Evolutionary conservation across 2,888 invertebrate genomes (phyloP).

Genomic region (Diachrysia chrysitis): DNA sequence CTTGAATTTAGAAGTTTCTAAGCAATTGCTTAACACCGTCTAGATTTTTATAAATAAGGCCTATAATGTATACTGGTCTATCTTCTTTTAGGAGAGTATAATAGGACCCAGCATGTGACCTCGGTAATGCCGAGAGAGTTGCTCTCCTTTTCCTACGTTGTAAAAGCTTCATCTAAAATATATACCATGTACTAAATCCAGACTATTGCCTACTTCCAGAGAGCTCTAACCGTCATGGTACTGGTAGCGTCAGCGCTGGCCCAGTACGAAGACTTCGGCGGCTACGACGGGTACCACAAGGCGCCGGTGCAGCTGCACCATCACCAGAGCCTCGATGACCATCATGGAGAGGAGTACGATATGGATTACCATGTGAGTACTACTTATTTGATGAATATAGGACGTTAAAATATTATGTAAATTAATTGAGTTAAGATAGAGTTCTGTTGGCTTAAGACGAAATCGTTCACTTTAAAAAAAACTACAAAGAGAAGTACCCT

Average conservation of each 20-base stretch:
- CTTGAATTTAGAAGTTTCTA: too few relatives aligned
- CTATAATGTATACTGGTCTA: too few relatives aligned
- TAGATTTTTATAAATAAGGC: too few relatives aligned
- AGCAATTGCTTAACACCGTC: too few relatives aligned
- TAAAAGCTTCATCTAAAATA: not conserved
- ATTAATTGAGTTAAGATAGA: too few relatives aligned
- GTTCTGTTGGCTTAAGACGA: too few relatives aligned
- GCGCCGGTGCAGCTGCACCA: constrained; percentile 69
- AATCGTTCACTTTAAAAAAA: too few relatives aligned
- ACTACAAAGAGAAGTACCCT: too few relatives aligned
- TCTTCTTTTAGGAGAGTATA: too few relatives aligned
- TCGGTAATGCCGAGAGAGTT: too few relatives aligned
- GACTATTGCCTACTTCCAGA: constrained; percentile 63
- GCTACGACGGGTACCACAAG: constrained; percentile 74
- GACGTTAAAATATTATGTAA: too few relatives aligned
- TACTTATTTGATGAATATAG: not conserved
- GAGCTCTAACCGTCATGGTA: constrained; percentile 65
- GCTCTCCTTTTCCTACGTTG: not conserved
- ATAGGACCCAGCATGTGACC: too few relatives aligned
- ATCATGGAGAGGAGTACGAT: constrained; percentile 77
- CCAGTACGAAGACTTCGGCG: constrained; percentile 80
- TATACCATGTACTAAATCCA: not conserved
- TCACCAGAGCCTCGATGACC: constrained; percentile 74
- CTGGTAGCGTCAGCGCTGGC: constrained; percentile 70
- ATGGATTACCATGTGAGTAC: constrained; percentile 83